Evolutionary conservation across 1,140 invertebrate species (phyloP).

Genomic region (Charaxes varanes): DNA sequence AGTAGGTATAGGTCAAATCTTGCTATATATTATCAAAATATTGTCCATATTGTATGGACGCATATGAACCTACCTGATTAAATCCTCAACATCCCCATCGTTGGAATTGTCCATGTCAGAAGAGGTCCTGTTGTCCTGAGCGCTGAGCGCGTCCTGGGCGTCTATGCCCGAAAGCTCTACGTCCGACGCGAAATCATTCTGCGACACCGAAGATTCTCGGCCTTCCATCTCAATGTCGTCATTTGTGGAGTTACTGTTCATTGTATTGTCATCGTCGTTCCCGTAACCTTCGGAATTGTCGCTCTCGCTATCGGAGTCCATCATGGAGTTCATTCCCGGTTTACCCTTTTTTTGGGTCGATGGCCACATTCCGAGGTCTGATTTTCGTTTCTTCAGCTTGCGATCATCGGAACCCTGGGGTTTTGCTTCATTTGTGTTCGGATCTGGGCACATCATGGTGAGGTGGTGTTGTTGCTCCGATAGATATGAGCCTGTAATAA

Average conservation of each 20-base stretch:
- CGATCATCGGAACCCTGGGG: slow-evolving; percentile 38
- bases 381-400: slow-evolving; percentile 67
- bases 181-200: slow-evolving; percentile 76
- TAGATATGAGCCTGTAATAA: slow-evolving; percentile 61
- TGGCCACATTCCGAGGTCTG: slow-evolving; percentile 48
- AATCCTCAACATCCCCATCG: slow-evolving; percentile 76
- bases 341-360: slow-evolving; percentile 57
- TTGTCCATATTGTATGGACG: no score
- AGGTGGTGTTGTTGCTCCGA: slow-evolving; percentile 69
- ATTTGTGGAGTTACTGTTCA: slow-evolving; percentile 68
- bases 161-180: slow-evolving; percentile 79
- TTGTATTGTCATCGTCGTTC: slow-evolving; percentile 66
- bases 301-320: slow-evolving; percentile 80
- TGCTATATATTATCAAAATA: no score
- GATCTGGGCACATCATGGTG: slow-evolving; percentile 55
- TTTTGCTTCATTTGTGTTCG: slow-evolving; percentile 31
- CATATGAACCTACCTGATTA: slow-evolving; percentile 72
- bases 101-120: slow-evolving; percentile 78
- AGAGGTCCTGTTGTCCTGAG: slow-evolving; percentile 63
- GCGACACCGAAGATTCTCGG: slow-evolving; percentile 73
- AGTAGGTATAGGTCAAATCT: no score
- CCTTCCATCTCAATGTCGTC: slow-evolving; percentile 67
- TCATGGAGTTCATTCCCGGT: slow-evolving; percentile 48
- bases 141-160: slow-evolving; percentile 72
- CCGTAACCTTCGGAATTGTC: slow-evolving; percentile 76